Evolutionary conservation across 30 jellyfish, hydroid and myxozoan species (phyloP).

Genomic region (Aurelia aurita complex sp. Pacific): DNA sequence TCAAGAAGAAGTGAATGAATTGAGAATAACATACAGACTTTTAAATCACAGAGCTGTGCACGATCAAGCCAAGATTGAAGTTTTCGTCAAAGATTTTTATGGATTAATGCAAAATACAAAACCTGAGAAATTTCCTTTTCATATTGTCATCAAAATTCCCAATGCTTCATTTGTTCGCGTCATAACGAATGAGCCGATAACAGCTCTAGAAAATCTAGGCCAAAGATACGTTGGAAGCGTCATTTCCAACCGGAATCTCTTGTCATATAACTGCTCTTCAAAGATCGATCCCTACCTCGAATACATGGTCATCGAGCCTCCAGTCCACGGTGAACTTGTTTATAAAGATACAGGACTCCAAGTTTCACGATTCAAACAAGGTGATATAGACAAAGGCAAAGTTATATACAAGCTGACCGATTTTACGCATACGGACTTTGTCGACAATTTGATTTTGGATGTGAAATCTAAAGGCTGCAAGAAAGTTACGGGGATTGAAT

Average conservation of each 20-base stretch:
- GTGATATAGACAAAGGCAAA: constrained; percentile 25
- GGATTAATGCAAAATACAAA: constrained; percentile 8
- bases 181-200: constrained; percentile 32
- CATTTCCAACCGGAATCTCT: constrained; percentile 31
- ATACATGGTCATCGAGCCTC: constrained; percentile 61
- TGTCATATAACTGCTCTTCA: constrained; percentile 38
- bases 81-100: constrained; percentile 12
- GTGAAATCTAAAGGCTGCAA: constrained; percentile 38
- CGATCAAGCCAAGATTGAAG: constrained; percentile 18
- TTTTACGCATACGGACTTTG: constrained; percentile 5
- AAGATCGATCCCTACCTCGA: constrained; percentile 20
- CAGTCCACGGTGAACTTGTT: constrained; percentile 53
- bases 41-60: constrained; percentile 11
- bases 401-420: constrained; percentile 46
- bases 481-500: constrained; percentile 8
- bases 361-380: constrained; percentile 31
- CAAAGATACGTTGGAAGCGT: constrained; percentile 28
- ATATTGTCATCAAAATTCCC: constrained; percentile 21
- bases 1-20: constrained; percentile 62
- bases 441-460: constrained; percentile 42
- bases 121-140: constrained; percentile 30
- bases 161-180: constrained; percentile 1
- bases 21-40: constrained; percentile 28
- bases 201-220: constrained; percentile 40
- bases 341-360: constrained; percentile 31